These are phyloP conservation scores for Origma solitaria DNA, from an alignment of 2,113 vertebrate species.

Conservation along the genomic window DNA sequence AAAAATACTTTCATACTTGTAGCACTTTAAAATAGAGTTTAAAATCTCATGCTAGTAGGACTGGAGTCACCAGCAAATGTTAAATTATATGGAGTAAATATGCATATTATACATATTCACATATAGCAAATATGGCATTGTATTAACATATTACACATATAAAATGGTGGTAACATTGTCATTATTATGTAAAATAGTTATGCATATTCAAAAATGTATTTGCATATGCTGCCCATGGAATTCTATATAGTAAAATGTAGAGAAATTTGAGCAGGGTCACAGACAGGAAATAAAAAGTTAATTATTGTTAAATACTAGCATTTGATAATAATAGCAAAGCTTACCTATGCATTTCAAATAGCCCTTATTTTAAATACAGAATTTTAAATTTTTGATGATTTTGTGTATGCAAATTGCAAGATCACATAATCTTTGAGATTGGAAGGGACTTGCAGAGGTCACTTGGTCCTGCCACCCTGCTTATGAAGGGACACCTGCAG, in stretches of 20 bases:
- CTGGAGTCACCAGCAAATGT: background rate
- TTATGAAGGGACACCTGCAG: background rate
- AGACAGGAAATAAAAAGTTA: background rate
- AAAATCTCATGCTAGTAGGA: background rate
- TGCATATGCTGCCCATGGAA: background rate
- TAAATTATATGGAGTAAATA: background rate
- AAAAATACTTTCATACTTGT: background rate
- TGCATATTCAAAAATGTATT: background rate
- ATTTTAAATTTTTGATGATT: background rate
- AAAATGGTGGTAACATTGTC: background rate
- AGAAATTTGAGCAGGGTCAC: background rate
- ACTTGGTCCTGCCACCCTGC: background rate
- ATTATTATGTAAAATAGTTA: background rate
- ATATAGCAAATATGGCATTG: accelerated
- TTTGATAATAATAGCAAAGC: background rate
- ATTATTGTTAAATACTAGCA: background rate
- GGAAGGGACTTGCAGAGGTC: background rate
- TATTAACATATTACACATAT: background rate
- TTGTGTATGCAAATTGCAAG: background rate
- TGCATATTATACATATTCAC: background rate
- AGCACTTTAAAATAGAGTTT: background rate
- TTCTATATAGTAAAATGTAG: background rate
- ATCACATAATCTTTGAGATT: background rate
- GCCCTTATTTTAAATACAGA: background rate
- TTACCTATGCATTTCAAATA: background rate